Conservation (phyloP, 2,797 vertebrate genomes). For the Enteromius argenteus region DNA sequence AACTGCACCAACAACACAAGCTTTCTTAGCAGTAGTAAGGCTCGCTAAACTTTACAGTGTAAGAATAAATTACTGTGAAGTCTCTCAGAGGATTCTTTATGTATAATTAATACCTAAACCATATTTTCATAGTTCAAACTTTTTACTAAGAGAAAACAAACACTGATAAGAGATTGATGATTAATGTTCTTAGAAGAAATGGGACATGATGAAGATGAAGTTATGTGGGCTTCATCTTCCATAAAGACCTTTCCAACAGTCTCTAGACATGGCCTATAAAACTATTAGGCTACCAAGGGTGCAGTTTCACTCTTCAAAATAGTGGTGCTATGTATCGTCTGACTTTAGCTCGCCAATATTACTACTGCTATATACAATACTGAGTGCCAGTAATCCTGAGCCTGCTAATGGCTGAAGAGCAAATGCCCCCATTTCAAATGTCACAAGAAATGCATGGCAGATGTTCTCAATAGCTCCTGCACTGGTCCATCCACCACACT, state of each 20-base stretch:
- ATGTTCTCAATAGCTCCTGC: conserved; percentile 35
- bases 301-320: conserved; percentile 33
- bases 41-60: conserved; percentile 79
- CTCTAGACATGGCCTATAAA: not conserved
- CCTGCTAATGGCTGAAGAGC: conserved; percentile 29
- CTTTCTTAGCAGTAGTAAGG: conserved; percentile 73
- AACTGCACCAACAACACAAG: conserved; percentile 69
- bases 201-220: conserved; percentile 2
- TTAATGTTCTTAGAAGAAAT: conserved; percentile 10
- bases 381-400: conserved; percentile 26
- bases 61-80: conserved; percentile 67
- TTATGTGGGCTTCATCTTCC: conserved; percentile 14
- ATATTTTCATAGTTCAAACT: conserved; percentile 1
- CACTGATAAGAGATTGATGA: conserved; percentile 47
- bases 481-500: conserved; percentile 38
- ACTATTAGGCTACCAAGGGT: conserved; percentile 1
- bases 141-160: conserved; percentile 29
- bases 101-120: conserved; percentile 34
- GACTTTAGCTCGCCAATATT: conserved; percentile 23
- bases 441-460: conserved; percentile 34
- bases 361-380: conserved; percentile 18
- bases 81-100: conserved; percentile 52
- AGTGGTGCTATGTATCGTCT: conserved; percentile 11
- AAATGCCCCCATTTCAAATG: conserved; percentile 19
- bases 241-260: conserved; percentile 21